Conservation (phyloP, 2,113 vertebrate species). For the Picathartes gymnocephalus region DNA sequence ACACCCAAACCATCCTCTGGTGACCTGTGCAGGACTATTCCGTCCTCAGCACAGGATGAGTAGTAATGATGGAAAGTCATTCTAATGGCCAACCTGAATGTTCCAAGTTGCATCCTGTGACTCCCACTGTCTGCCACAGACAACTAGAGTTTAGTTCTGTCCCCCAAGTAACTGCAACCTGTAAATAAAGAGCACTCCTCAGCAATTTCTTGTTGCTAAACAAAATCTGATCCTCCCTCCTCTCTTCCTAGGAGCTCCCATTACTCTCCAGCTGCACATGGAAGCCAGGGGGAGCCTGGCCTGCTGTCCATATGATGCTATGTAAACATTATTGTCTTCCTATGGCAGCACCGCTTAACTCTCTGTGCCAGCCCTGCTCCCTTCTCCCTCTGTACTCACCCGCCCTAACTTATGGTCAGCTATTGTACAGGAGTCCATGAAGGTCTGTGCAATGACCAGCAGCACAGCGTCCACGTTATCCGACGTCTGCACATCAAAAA, state of each 20-base stretch:
- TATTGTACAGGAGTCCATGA: constrained; percentile 98
- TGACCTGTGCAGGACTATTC: background rate
- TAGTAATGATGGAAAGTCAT: background rate
- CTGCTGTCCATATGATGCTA: background rate
- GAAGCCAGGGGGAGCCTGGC: background rate
- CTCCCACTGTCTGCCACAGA: background rate
- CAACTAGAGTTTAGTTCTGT: background rate
- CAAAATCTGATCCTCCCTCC: background rate
- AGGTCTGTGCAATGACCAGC: constrained; percentile 94
- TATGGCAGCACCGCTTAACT: background rate
- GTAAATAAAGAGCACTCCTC: background rate
- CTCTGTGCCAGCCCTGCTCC: background rate
- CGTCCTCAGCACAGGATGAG: background rate
- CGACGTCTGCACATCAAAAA: constrained; percentile 94
- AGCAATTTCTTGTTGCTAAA: background rate
- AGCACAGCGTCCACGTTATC: constrained; percentile 94
- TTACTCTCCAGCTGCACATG: background rate
- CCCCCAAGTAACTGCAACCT: background rate
- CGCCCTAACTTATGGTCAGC: constrained; percentile 96
- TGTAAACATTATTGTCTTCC: background rate
- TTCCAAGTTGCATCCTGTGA: background rate
- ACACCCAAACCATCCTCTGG: background rate
- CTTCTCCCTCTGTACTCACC: constrained; percentile 73
- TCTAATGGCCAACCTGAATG: background rate
- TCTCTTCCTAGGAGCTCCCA: background rate